Percentiles rank a stretch among this genome's conserved stretches.
phyloP scores from a whole-genome alignment of 2,113 vertebrate species.

The Myrmecobius fasciatus region DNA sequence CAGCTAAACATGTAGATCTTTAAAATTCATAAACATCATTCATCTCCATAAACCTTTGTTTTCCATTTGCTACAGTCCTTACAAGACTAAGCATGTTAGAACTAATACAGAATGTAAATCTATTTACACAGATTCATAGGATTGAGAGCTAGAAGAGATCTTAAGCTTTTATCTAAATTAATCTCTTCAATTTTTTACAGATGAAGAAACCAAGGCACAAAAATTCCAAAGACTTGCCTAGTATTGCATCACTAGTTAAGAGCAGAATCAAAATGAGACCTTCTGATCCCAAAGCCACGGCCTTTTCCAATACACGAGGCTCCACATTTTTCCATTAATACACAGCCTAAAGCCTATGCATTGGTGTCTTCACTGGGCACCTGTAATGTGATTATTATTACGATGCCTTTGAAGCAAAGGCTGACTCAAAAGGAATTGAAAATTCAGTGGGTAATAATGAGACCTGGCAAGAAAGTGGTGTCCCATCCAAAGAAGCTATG shows the following conservation, averaged over 20 bases:
- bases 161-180: neutral
- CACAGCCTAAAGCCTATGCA: neutral
- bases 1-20: conserved; percentile 15
- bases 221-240: neutral
- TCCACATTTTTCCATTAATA: neutral
- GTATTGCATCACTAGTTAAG: too few relatives aligned
- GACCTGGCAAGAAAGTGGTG: neutral
- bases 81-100: neutral
- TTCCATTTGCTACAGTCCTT: conserved; percentile 6
- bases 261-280: neutral
- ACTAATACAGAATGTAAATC: neutral
- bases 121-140: neutral
- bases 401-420: neutral
- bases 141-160: neutral
- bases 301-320: neutral
- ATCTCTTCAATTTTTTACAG: neutral
- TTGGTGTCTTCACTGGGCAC: neutral
- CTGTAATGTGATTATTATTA: neutral
- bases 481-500: neutral
- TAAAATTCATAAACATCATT: conserved; percentile 23
- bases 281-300: neutral
- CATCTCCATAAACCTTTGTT: neutral
- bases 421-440: neutral
- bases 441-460: neutral
- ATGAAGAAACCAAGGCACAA: neutral